Conservation (phyloP, 2,888 invertebrate genomes). For the Rhimphoctona megacephalus region DNA sequence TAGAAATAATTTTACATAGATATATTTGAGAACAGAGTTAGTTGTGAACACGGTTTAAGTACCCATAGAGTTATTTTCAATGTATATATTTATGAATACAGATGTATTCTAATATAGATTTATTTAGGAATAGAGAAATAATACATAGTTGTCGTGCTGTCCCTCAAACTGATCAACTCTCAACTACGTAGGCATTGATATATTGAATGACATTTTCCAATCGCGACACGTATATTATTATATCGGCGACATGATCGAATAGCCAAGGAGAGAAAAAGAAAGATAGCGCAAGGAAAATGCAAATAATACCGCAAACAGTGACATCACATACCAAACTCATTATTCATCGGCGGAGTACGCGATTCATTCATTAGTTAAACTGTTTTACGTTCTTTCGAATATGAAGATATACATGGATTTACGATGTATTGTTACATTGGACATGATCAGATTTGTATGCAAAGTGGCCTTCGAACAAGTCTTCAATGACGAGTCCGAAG, state of each 20-base stretch:
- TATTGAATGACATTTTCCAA: too few relatives aligned
- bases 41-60: too few relatives aligned
- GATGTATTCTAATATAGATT: too few relatives aligned
- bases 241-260: slow-evolving; percentile 39
- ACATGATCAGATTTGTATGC: slow-evolving; percentile 9
- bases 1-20: too few relatives aligned
- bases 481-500: slow-evolving; percentile 18
- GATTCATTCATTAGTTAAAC: slow-evolving; percentile 63
- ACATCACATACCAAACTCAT: slow-evolving; percentile 50
- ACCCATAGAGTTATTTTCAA: too few relatives aligned
- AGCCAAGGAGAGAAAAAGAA: slow-evolving; percentile 27
- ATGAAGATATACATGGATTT: background rate
- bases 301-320: slow-evolving; percentile 46
- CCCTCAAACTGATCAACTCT: too few relatives aligned
- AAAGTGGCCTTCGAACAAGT: slow-evolving; percentile 43
- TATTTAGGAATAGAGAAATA: too few relatives aligned
- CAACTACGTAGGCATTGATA: too few relatives aligned
- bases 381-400: background rate
- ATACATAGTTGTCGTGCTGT: too few relatives aligned
- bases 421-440: background rate
- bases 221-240: slow-evolving; percentile 28
- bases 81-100: too few relatives aligned
- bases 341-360: slow-evolving; percentile 50
- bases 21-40: too few relatives aligned
- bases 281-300: slow-evolving; percentile 51